Evolutionary conservation across 2,888 invertebrate genomes (phyloP).

Genomic region (Caenorhabditis sinica): DNA sequence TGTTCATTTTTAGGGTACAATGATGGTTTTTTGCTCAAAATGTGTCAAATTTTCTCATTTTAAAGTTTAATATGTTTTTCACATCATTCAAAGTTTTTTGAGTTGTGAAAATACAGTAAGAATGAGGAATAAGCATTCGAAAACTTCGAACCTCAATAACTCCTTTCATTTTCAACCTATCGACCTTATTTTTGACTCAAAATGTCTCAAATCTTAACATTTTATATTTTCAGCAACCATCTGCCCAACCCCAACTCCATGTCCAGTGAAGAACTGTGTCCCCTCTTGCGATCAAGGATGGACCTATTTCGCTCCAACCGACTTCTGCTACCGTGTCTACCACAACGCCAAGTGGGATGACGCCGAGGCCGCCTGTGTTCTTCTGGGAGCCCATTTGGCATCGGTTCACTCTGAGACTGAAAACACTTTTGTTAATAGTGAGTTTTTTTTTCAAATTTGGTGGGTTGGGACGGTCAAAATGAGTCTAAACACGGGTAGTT

Average conservation of each 20-base stretch:
- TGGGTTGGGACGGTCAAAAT: not conserved
- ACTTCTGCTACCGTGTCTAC: slow-evolving; percentile 62
- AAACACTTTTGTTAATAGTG: slow-evolving; percentile 68
- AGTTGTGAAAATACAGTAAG: too few relatives aligned
- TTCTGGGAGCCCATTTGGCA: slow-evolving; percentile 51
- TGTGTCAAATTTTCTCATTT: too few relatives aligned
- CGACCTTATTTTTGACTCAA: too few relatives aligned
- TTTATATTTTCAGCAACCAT: slow-evolving; percentile 62
- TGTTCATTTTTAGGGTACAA: not conserved
- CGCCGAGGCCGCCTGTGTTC: slow-evolving; percentile 63
- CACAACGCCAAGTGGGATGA: slow-evolving; percentile 61
- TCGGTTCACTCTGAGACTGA: slow-evolving; percentile 58
- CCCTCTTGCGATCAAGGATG: slow-evolving; percentile 66
- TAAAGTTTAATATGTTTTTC: too few relatives aligned
- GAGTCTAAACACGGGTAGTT: not conserved
- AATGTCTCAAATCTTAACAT: too few relatives aligned
- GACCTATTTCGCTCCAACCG: slow-evolving; percentile 64
- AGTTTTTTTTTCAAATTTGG: not conserved
- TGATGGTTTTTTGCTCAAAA: too few relatives aligned
- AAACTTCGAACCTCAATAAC: too few relatives aligned
- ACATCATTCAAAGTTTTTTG: too few relatives aligned
- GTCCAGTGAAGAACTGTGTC: slow-evolving; percentile 57
- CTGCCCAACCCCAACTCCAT: slow-evolving; percentile 61
- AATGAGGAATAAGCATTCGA: too few relatives aligned
- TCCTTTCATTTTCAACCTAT: too few relatives aligned